Conservation (phyloP, 2,797 vertebrate genomes). For the Fundulus diaphanus region DNA sequence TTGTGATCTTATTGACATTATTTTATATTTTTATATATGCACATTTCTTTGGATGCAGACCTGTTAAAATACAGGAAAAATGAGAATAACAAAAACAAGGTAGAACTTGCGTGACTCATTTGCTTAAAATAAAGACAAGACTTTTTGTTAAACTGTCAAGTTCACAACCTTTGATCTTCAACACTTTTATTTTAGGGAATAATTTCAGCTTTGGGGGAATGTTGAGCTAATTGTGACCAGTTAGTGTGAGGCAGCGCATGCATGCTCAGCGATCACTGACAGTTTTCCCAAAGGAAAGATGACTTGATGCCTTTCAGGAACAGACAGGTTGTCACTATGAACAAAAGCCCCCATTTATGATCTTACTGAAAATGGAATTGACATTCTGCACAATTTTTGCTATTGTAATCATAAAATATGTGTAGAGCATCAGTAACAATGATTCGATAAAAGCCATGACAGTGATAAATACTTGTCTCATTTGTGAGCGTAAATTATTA, state of each 20-base stretch:
- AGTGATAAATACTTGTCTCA: not conserved
- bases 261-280: slow-evolving; percentile 55
- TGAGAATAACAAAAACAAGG: slow-evolving; percentile 27
- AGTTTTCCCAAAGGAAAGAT: slow-evolving; percentile 47
- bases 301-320: slow-evolving; percentile 56
- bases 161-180: slow-evolving; percentile 27
- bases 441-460: not conserved
- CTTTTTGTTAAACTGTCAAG: slow-evolving; percentile 29
- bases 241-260: slow-evolving; percentile 40
- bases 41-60: not conserved
- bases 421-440: slow-evolving; percentile 14
- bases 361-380: slow-evolving; percentile 39
- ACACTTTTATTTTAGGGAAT: slow-evolving; percentile 25
- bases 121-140: slow-evolving; percentile 25
- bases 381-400: slow-evolving; percentile 31
- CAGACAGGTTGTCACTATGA: slow-evolving; percentile 63
- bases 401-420: slow-evolving; percentile 28
- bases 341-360: slow-evolving; percentile 36
- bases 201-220: slow-evolving; percentile 30
- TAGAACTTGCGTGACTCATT: slow-evolving; percentile 41
- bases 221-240: slow-evolving; percentile 61
- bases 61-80: slow-evolving; percentile 8
- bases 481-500: not conserved
- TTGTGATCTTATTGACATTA: slow-evolving; percentile 3
- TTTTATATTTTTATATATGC: not conserved